Evolutionary conservation across 1,140 invertebrate genomes (phyloP), one percentile per base, ranked within the genome.

Genomic region (Nephila pilipes): DNA sequence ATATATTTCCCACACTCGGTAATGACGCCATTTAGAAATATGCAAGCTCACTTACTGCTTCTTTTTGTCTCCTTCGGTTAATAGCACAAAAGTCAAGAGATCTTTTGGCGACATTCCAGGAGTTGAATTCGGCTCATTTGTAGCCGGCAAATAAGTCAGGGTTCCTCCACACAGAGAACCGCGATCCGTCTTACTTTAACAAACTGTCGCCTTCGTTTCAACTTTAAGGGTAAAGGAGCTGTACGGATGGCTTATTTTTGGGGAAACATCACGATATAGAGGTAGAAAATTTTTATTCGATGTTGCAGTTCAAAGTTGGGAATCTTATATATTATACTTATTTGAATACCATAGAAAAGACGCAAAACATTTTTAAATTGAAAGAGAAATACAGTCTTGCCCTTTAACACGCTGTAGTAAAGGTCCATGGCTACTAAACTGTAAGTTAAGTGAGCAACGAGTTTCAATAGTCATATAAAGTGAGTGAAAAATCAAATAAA

Each of bases 21-120:
- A 75, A 36, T 36, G 65, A 75, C 65, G 29, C 65, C 65, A 75
- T 75, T 75, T 32, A 29, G 65, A 75, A 75, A 75, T 75, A 32
- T 75, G 65, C 65, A 36, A 29, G 29, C 65, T 75, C 65, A 12
- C 25, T 75, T 75, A 75, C 29, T 75, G 18, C 65, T 29, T 75
- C 25, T 75, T 75, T 75, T 75, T 32, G 14, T 75, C 65, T 32
- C 4, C 25, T 29, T 36, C 25, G 65, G 16, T 32, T 75, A 32
- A 20, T 75, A 18, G 65, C 29, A 75, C 8, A 75, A 18, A n/a
- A 65, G 60, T 65, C 60, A 65, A 46, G 60, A 25, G 60, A 65
- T 65, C 60, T 65, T 65, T 75, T 75, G 65, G 65, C 65, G 25
- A 32, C 29, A 32, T 10, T 75, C 65, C 65, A 75, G 65, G 32